Percentiles rank a stretch among this genome's conserved stretches.
These are phyloP conservation scores for Gisinianus flammeolus DNA, from an alignment of 2,888 invertebrate species.

Conservation along the genomic window DNA sequence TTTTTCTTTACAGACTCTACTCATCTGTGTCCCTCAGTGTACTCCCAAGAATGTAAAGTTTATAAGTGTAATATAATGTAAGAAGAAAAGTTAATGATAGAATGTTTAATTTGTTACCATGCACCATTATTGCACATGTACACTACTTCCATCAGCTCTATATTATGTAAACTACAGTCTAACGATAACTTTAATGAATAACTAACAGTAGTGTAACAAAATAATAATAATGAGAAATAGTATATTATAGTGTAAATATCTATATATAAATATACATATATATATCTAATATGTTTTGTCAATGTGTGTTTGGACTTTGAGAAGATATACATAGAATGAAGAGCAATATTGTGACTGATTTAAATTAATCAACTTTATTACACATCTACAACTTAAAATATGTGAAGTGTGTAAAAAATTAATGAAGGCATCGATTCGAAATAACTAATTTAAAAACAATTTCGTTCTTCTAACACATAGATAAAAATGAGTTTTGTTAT, in stretches of 20 bases:
- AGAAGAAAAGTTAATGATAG: too few species aligned
- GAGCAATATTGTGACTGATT: not conserved
- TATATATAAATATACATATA: not conserved
- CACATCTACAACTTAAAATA: not conserved
- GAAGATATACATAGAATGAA: not conserved
- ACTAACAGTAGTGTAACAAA: too few species aligned
- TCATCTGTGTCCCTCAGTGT: too few species aligned
- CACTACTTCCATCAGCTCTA: not conserved
- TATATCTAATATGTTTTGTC: not conserved
- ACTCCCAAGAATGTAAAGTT: too few species aligned
- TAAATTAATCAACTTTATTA: too few species aligned
- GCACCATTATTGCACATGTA: not conserved
- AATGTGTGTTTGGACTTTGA: not conserved
- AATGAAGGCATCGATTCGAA: not conserved
- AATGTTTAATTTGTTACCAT: not conserved
- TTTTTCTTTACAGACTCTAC: too few species aligned
- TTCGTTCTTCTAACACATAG: not conserved
- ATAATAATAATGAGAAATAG: too few species aligned
- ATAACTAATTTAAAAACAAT: not conserved
- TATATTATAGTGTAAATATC: too few species aligned
- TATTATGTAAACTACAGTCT: too few species aligned
- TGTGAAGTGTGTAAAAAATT: not conserved
- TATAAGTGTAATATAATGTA: too few species aligned
- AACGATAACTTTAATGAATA: too few species aligned
- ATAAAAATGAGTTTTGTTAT: not conserved